These are phyloP conservation scores for Rhyacophila brunnea DNA, from an alignment of 1,140 invertebrate species.

Conservation along the genomic window DNA sequence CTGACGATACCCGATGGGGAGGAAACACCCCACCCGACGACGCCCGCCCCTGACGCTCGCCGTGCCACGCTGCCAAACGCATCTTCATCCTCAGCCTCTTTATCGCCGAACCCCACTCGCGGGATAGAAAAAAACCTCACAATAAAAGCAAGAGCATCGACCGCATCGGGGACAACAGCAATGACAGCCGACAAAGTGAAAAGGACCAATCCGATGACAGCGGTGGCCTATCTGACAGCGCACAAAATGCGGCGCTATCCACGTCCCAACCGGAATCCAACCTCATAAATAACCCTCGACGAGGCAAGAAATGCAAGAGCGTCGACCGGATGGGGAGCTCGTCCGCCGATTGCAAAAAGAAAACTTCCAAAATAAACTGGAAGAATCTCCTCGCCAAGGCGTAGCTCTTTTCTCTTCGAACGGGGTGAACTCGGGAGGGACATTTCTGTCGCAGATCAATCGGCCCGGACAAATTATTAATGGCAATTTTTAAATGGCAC, in stretches of 20 bases:
- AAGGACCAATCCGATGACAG: neutral
- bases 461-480: too few relatives aligned
- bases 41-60: constrained; percentile 19
- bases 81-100: constrained; percentile 29
- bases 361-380: constrained; percentile 22
- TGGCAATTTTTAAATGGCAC: too few relatives aligned
- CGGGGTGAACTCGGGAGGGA: too few relatives aligned
- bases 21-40: constrained; percentile 43
- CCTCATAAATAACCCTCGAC: constrained; percentile 1
- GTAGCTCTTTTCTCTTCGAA: neutral
- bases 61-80: neutral
- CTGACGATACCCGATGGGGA: constrained; percentile 91
- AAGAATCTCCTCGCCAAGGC: constrained; percentile 27
- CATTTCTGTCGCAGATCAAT: too few relatives aligned
- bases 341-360: constrained; percentile 13
- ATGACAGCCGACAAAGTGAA: constrained; percentile 1
- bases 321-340: constrained; percentile 16
- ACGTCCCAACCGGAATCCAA: neutral
- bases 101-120: constrained; percentile 5
- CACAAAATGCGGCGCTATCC: too few relatives aligned
- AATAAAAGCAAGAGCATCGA: constrained; percentile 30
- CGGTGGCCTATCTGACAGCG: neutral
- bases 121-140: neutral
- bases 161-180: constrained; percentile 24
- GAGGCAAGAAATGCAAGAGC: constrained; percentile 27